Conservation (phyloP, 2,797 vertebrate species). For the Gallinago stenura region DNA sequence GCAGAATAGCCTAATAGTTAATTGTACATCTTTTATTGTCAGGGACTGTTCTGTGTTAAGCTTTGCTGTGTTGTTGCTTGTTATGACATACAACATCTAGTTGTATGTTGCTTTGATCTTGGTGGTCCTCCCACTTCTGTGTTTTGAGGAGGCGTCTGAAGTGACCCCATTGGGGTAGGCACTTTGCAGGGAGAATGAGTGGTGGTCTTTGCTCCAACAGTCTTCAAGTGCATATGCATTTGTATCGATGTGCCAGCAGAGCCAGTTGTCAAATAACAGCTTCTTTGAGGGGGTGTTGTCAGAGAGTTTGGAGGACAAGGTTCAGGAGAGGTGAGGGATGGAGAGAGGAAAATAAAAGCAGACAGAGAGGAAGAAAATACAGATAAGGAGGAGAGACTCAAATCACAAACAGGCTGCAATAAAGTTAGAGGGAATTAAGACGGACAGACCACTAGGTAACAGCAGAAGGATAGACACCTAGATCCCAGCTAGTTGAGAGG, state of each 20-base stretch:
- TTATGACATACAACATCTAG: neutral
- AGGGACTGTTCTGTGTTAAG: neutral
- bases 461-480: neutral
- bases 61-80: neutral
- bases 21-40: neutral
- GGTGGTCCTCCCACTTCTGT: neutral
- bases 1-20: neutral
- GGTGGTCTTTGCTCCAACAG: neutral
- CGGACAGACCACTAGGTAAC: neutral
- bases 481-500: constrained; percentile 9
- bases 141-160: neutral
- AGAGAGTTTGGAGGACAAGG: neutral
- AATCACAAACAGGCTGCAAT: neutral
- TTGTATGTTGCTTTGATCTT: neutral
- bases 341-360: neutral
- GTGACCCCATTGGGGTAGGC: neutral
- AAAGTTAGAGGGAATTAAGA: constrained; percentile 10
- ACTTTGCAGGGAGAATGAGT: neutral
- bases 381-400: neutral
- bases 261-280: neutral
- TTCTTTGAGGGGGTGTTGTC: neutral
- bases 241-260: neutral
- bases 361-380: neutral
- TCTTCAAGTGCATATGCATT: neutral
- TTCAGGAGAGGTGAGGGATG: neutral